These are phyloP conservation scores for Lycaena phlaeas DNA, from an alignment of 2,888 invertebrate species.

Conservation along the genomic window DNA sequence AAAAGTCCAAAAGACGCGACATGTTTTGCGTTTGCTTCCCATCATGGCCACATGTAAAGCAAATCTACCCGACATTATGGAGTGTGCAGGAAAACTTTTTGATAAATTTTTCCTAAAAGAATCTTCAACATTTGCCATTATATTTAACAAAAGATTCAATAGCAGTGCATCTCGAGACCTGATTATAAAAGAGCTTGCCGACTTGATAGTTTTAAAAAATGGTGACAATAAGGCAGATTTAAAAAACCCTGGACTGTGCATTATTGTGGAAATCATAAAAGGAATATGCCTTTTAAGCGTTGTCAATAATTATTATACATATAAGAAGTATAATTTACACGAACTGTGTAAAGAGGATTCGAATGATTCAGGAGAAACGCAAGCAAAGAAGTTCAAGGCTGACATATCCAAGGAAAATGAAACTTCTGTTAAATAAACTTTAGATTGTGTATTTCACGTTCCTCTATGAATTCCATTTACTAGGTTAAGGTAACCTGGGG, in stretches of 20 bases:
- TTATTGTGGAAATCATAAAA: slow-evolving; percentile 88
- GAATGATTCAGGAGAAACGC: slow-evolving; percentile 50
- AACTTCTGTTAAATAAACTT: slow-evolving; percentile 16
- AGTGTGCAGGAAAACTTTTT: slow-evolving; percentile 76
- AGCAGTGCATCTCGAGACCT: slow-evolving; percentile 79
- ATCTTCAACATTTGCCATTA: slow-evolving; percentile 81
- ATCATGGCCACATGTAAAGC: slow-evolving; percentile 87
- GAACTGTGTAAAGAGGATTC: slow-evolving; percentile 71
- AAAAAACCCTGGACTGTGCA: slow-evolving; percentile 81
- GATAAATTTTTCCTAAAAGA: slow-evolving; percentile 82
- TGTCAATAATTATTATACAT: slow-evolving; percentile 82
- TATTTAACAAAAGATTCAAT: slow-evolving; percentile 86
- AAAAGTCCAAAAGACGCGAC: slow-evolving; percentile 81
- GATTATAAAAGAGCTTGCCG: slow-evolving; percentile 82
- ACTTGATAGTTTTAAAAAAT: slow-evolving; percentile 78
- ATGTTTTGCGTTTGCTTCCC: slow-evolving; percentile 85
- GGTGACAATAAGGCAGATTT: slow-evolving; percentile 84
- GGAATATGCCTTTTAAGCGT: slow-evolving; percentile 86
- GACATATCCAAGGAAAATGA: slow-evolving; percentile 35
- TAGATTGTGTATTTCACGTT: slow-evolving; percentile 13
- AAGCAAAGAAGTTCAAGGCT: slow-evolving; percentile 59
- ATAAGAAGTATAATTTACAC: slow-evolving; percentile 88
- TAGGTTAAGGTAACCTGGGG: slow-evolving; percentile 45
- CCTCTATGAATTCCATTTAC: slow-evolving; percentile 26
- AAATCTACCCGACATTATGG: slow-evolving; percentile 81